Evolutionary conservation across 1,140 invertebrate genomes (phyloP).

Genomic region (Agrilus planipennis): DNA sequence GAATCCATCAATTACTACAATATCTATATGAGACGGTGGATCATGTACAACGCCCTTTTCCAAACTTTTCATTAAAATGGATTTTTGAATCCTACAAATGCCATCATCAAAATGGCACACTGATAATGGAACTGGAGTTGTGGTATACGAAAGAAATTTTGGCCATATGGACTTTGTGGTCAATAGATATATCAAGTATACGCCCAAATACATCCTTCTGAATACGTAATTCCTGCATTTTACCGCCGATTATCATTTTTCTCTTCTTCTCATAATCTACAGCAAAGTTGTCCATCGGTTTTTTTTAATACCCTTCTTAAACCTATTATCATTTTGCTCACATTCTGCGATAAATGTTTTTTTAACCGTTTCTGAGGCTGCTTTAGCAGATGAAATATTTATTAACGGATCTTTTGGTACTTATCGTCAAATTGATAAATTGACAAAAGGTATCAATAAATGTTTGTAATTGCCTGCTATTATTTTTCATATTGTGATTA

Average conservation of each 20-base stretch:
- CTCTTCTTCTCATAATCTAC: slow-evolving; percentile 16
- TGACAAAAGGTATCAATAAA: background rate
- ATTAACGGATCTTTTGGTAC: background rate
- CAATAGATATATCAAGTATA: slow-evolving; percentile 20
- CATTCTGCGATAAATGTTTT: slow-evolving; percentile 16
- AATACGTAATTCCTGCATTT: slow-evolving; percentile 21
- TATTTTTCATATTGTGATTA: slow-evolving; percentile 11
- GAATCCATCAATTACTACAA: slow-evolving; percentile 23
- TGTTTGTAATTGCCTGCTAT: slow-evolving; percentile 10
- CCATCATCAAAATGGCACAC: slow-evolving; percentile 18
- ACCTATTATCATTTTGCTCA: slow-evolving; percentile 11
- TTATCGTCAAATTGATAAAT: background rate
- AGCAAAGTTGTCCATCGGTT: slow-evolving; percentile 9
- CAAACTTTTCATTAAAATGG: slow-evolving; percentile 14
- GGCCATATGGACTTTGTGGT: slow-evolving; percentile 14
- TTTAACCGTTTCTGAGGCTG: slow-evolving; percentile 15
- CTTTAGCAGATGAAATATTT: slow-evolving; percentile 12
- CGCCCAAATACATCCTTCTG: slow-evolving; percentile 26
- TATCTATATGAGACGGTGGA: slow-evolving; percentile 7
- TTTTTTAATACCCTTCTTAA: slow-evolving; percentile 18
- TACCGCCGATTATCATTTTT: slow-evolving; percentile 15
- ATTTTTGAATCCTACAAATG: slow-evolving; percentile 25
- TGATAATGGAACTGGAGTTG: slow-evolving; percentile 19
- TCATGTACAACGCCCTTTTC: slow-evolving; percentile 14
- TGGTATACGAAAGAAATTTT: slow-evolving; percentile 19